A percentile compares a stretch with the other conserved stretches of the same genome.
Evolutionary conservation across 2,888 invertebrate genomes (phyloP).

Genomic region (Abrostola triplasia): DNA sequence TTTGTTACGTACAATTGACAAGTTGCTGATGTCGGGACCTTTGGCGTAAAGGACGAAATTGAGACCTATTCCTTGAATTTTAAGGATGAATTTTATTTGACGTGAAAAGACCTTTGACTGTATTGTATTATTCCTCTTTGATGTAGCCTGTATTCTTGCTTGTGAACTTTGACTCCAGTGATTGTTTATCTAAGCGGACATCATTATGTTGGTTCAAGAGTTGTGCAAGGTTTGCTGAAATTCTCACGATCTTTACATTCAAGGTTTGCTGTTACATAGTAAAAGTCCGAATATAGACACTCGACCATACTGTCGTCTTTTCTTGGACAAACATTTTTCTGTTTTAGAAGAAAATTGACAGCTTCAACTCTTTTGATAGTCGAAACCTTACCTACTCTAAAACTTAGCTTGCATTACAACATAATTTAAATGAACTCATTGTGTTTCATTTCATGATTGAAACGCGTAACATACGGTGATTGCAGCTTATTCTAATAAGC

Average conservation of each 20-base stretch:
- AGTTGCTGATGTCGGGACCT: constrained; percentile 18
- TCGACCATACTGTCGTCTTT: too few species aligned
- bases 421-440: too few species aligned
- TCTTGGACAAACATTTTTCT: too few species aligned
- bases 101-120: not conserved
- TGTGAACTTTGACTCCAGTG: constrained; percentile 12
- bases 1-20: constrained; percentile 50
- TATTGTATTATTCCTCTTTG: constrained; percentile 12
- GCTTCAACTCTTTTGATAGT: too few species aligned
- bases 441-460: too few species aligned
- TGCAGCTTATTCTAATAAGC: too few species aligned
- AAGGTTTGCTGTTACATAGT: too few species aligned
- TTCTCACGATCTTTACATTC: not conserved
- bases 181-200: constrained; percentile 27
- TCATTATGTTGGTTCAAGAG: constrained; percentile 5
- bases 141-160: constrained; percentile 21
- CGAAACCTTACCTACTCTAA: too few species aligned
- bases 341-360: too few species aligned
- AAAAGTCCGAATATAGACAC: too few species aligned
- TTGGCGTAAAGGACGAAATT: constrained; percentile 7
- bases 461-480: too few species aligned
- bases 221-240: not conserved
- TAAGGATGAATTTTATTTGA: not conserved
- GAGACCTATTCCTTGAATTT: not conserved
- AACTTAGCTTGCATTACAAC: too few species aligned